Conservation (phyloP, 2,113 vertebrate genomes). For the Phyllostomus hastatus region DNA sequence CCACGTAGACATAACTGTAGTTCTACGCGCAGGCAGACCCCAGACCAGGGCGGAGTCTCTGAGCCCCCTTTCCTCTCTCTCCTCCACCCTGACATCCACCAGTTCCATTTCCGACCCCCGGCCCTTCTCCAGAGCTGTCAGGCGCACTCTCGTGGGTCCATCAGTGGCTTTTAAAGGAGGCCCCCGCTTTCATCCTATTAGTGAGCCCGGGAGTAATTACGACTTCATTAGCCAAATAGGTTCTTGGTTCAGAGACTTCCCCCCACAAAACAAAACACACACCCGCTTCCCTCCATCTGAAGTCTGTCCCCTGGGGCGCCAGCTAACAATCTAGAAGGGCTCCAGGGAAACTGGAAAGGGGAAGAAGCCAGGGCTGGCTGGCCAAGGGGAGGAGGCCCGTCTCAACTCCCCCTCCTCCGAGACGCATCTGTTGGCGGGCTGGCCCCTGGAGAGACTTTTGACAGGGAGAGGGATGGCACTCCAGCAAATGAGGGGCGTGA, state of each 20-base stretch:
- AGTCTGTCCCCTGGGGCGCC: slow-evolving; percentile 48
- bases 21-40: background rate
- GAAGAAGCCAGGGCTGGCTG: background rate
- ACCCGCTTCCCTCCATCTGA: slow-evolving; percentile 37
- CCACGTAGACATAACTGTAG: background rate
- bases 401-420: background rate
- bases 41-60: background rate
- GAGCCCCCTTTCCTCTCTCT: background rate
- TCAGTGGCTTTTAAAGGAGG: slow-evolving; percentile 58
- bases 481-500: slow-evolving; percentile 53
- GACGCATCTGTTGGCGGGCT: slow-evolving; percentile 48
- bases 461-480: slow-evolving; percentile 62
- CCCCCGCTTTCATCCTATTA: slow-evolving; percentile 75
- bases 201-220: slow-evolving; percentile 76
- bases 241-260: slow-evolving; percentile 56
- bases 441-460: slow-evolving; percentile 22
- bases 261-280: slow-evolving; percentile 55
- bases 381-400: background rate
- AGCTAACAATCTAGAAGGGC: slow-evolving; percentile 65
- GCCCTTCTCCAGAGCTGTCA: background rate
- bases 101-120: background rate
- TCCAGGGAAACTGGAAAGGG: slow-evolving; percentile 31
- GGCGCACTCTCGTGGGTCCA: slow-evolving; percentile 14
- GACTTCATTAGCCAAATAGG: slow-evolving; percentile 80
- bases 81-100: background rate